A percentile compares a stretch with the other conserved stretches of the same genome.
Conservation (phyloP, 2,888 invertebrate genomes). For the Cosmorhoe ocellata region DNA sequence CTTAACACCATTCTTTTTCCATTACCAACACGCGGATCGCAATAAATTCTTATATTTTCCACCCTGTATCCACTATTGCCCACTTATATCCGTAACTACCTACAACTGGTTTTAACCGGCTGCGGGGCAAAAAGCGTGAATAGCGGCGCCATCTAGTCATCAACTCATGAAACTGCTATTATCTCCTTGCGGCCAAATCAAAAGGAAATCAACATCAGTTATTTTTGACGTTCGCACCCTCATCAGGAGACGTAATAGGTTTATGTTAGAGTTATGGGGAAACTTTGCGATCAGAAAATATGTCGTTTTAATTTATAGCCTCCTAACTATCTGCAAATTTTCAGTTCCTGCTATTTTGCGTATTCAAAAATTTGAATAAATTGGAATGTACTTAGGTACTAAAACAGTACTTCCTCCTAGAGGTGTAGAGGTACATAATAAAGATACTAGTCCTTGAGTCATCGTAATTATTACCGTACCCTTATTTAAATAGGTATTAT, state of each 20-base stretch:
- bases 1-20: constrained; percentile 52
- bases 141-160: constrained; percentile 52
- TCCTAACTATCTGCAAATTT: no score
- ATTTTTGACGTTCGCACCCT: constrained; percentile 71
- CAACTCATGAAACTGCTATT: constrained; percentile 72
- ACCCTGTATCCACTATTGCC: constrained; percentile 41
- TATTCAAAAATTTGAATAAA: no score
- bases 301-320: not conserved
- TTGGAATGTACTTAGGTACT: no score
- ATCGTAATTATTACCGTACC: not conserved
- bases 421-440: no score
- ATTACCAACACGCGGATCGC: constrained; percentile 49
- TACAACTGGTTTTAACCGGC: constrained; percentile 33
- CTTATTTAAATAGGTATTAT: constrained; percentile 13
- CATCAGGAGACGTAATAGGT: constrained; percentile 65
- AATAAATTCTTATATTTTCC: constrained; percentile 55
- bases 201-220: constrained; percentile 78
- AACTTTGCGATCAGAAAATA: constrained; percentile 47
- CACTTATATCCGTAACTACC: constrained; percentile 36
- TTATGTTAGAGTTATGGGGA: constrained; percentile 64
- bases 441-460: not conserved
- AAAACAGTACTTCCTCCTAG: no score
- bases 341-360: no score
- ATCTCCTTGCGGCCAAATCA: constrained; percentile 71
- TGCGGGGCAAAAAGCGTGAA: constrained; percentile 18